Percentiles rank a stretch among this genome's conserved stretches.
These are phyloP conservation scores for Acanthosoma haemorrhoidale DNA, from an alignment of 2,888 invertebrate species.

Conservation along the genomic window DNA sequence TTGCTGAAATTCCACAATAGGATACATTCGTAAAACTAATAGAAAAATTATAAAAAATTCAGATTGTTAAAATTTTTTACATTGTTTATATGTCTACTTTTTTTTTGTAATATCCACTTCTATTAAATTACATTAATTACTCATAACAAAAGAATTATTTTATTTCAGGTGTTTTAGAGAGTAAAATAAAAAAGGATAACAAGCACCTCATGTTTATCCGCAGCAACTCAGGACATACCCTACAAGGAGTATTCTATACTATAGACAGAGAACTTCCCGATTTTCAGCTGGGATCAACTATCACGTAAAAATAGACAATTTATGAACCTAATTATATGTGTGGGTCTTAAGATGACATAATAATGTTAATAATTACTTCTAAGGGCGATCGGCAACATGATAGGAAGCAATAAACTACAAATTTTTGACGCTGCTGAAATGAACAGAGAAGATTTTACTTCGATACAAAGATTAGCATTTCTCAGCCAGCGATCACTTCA, in stretches of 20 bases:
- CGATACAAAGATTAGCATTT: conserved; percentile 22
- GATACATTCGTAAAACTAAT: no score
- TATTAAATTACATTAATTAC: no score
- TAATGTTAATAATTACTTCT: not conserved
- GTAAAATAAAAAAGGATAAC: conserved; percentile 6
- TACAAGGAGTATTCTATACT: conserved; percentile 33
- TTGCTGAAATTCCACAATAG: no score
- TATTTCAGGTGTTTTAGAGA: conserved; percentile 21
- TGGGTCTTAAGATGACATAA: not conserved
- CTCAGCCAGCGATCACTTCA: conserved; percentile 24
- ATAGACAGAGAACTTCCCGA: conserved; percentile 33
- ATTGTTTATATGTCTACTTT: no score
- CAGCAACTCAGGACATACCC: conserved; percentile 27
- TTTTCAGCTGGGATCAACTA: conserved; percentile 21
- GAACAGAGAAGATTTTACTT: conserved; percentile 11
- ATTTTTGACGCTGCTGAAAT: conserved; percentile 27
- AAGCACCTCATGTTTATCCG: conserved; percentile 24
- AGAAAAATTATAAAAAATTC: not conserved
- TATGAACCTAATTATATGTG: not conserved
- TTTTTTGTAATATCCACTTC: no score
- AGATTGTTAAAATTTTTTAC: not conserved
- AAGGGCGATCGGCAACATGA: conserved; percentile 33
- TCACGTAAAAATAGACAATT: conserved; percentile 18
- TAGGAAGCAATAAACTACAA: conserved; percentile 34
- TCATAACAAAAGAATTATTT: no score